Conservation (phyloP, 92 coral and sea anemone genomes). For the Porites divaricata region DNA sequence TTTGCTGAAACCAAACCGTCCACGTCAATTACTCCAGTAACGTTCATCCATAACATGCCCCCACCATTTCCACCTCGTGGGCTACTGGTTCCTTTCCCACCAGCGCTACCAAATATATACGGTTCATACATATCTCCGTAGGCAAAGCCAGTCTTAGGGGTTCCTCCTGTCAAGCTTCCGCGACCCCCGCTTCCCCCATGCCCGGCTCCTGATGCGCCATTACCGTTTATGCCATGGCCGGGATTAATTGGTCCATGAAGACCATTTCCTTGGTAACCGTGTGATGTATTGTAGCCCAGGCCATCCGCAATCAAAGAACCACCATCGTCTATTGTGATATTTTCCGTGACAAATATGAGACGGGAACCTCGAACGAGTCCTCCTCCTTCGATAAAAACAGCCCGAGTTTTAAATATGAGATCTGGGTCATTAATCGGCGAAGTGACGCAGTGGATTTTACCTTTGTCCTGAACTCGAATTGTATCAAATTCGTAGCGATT, state of each 20-base stretch:
- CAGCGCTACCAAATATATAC: slow-evolving; percentile 87
- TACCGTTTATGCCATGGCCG: slow-evolving; percentile 83
- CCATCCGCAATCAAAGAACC: slow-evolving; percentile 91
- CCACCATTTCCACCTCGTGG: slow-evolving; percentile 94
- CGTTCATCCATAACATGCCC: slow-evolving; percentile 98
- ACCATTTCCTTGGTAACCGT: slow-evolving; percentile 85
- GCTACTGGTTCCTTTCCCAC: slow-evolving; percentile 74
- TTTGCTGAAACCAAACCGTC: slow-evolving; percentile 93
- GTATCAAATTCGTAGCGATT: slow-evolving; percentile 87
- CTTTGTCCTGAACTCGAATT: slow-evolving; percentile 90
- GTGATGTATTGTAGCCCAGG: slow-evolving; percentile 89
- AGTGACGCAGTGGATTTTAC: slow-evolving; percentile 81
- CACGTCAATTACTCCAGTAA: slow-evolving; percentile 87
- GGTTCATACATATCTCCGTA: slow-evolving; percentile 96
- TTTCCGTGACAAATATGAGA: slow-evolving; percentile 87
- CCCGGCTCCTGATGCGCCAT: slow-evolving; percentile 94
- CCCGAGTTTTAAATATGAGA: slow-evolving; percentile 80
- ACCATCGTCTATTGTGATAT: slow-evolving; percentile 94
- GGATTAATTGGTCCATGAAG: slow-evolving; percentile 88
- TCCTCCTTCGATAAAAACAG: slow-evolving; percentile 94
- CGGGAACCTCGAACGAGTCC: slow-evolving; percentile 91
- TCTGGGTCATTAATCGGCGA: slow-evolving; percentile 97
- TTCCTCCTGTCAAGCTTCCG: slow-evolving; percentile 77
- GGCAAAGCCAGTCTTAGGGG: slow-evolving; percentile 83
- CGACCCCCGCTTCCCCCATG: slow-evolving; percentile 99